Conservation (phyloP, 2,888 invertebrate genomes). For the Notodonta dromedarius region DNA sequence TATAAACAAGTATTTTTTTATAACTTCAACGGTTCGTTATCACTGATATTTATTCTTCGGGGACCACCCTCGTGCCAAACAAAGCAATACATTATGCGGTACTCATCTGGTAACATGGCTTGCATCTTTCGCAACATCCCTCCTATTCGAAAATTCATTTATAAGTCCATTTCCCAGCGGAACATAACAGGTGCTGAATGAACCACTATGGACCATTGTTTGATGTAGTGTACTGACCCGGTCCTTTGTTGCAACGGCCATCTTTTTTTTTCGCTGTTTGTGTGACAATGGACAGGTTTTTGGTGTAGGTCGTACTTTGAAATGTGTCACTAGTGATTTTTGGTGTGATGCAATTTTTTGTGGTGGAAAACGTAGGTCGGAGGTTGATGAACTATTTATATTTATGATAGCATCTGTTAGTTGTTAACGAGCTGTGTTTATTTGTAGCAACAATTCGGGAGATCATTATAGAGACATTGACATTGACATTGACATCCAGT, state of each 20-base stretch:
- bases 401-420: too few relatives aligned
- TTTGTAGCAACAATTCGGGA: too few relatives aligned
- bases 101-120: constrained; percentile 7
- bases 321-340: not conserved
- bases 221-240: constrained; percentile 31
- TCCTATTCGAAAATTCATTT: constrained; percentile 27
- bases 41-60: too few relatives aligned
- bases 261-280: constrained; percentile 23
- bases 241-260: constrained; percentile 17
- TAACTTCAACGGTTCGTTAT: too few relatives aligned
- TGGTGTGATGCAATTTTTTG: not conserved
- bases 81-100: not conserved
- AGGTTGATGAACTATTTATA: too few relatives aligned
- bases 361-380: too few relatives aligned
- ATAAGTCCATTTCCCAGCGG: constrained; percentile 14
- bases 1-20: too few relatives aligned
- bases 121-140: constrained; percentile 18
- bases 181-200: constrained; percentile 28
- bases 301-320: not conserved
- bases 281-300: constrained; percentile 24
- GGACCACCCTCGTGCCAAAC: not conserved
- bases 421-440: too few relatives aligned
- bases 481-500: too few relatives aligned
- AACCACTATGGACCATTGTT: constrained; percentile 6
- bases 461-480: too few relatives aligned